Percentiles rank a stretch among this genome's conserved stretches.
These are phyloP conservation scores for Elgaria multicarinata DNA, from an alignment of 2,113 vertebrate species.

Conservation along the genomic window DNA sequence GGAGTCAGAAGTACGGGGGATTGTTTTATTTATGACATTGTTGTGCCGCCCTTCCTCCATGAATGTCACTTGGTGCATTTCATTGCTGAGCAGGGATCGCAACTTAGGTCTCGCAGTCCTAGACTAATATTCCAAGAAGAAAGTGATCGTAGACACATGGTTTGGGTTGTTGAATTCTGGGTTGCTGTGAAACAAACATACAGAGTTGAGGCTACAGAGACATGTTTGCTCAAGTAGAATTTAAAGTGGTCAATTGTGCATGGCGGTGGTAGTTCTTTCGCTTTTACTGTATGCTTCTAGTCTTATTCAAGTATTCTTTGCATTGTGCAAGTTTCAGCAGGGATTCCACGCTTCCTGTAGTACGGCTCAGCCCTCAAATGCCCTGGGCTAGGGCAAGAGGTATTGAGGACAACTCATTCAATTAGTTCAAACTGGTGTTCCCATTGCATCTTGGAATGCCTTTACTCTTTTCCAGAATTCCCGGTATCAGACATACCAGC, in stretches of 20 bases:
- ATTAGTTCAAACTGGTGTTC: not conserved
- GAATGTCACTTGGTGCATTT: not conserved
- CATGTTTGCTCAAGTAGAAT: not conserved
- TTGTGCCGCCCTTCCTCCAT: not conserved
- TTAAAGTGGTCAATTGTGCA: not conserved
- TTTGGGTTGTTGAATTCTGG: too few relatives aligned
- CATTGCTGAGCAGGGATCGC: not conserved
- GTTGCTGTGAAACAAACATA: not conserved
- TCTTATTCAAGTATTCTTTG: not conserved
- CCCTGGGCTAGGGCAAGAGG: slow-evolving; percentile 16
- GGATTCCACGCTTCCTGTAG: too few relatives aligned
- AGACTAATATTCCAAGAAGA: not conserved
- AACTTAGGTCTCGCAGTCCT: not conserved
- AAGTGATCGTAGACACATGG: too few relatives aligned
- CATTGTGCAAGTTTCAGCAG: not conserved
- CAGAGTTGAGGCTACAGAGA: not conserved
- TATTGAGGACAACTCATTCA: not conserved
- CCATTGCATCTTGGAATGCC: not conserved
- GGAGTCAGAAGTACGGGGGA: not conserved
- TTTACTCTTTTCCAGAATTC: slow-evolving; percentile 86
- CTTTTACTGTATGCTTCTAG: not conserved
- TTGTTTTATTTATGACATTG: not conserved
- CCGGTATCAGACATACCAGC: slow-evolving; percentile 97
- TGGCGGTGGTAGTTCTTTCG: not conserved
- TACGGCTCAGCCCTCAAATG: not conserved